Base-by-base conservation (phyloP, 1,140 invertebrate genomes). In the Capitella teleta region DNA sequence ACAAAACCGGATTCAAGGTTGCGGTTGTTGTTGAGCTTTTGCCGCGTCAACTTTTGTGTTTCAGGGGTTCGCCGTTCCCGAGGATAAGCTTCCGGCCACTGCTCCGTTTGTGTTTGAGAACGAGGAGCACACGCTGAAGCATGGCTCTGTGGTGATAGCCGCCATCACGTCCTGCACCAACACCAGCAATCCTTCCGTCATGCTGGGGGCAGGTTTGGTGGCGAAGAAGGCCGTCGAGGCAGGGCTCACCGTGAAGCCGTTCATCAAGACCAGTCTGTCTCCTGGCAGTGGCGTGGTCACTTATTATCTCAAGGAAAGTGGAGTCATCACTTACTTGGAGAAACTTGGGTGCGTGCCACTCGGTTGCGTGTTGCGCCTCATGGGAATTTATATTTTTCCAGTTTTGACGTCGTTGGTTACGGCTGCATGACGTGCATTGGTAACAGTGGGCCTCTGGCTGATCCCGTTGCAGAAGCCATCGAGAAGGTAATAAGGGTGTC, bases 391-490 rank as follows among this genome's bases (percentile, higher is more conserved):
- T n/a, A n/a, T 25, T 42, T 51, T 52, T 28, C 24, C 48, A 74
- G 73, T 6, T 98, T 97, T 71, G 80, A 90, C 61, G 84, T 92
- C 47, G 85, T 89, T 25, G 93, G 93, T n/a, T 96, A 93, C 64
- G 80, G 94, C 1, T 98, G 94, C 73, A 97, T 96, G 92, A 98
- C 93, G 0, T 98, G 94, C 70, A 98, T 98, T 57, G 95, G 95
- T 6, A 98, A 98, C 71, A 89, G 85, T 41, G 94, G 94, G 10
- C 91, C 91, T 0, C 78, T 98, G 5, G 85, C 89, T 47, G 90
- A 95, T 51, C 78, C 84, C 54, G 85, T 98, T 23, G 82, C 82
- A 0, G 86, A 90, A 61, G 88, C 87, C 1, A 96, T 98, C 59
- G 93, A 98, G 68, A 86, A 90, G 78, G 86, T 87, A 67, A 40